Evolutionary conservation across 2,797 vertebrate genomes (phyloP).

Genomic region (Anas bernieri): DNA sequence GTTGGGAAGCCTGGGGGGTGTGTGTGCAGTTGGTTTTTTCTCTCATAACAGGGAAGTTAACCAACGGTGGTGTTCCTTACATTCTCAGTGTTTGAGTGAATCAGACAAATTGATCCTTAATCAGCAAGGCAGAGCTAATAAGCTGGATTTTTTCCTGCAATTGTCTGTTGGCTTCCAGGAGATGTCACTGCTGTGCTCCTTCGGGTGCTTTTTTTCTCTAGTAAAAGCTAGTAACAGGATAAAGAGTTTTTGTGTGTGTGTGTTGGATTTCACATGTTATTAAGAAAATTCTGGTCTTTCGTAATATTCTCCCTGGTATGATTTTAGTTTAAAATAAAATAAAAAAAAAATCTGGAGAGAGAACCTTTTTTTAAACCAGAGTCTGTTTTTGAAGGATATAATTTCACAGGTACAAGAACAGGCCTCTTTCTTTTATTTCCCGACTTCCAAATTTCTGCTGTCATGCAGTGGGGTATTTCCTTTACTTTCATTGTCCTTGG

Average conservation of each 20-base stretch:
- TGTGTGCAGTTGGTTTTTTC: neutral
- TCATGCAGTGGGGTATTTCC: neutral
- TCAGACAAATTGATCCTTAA: neutral
- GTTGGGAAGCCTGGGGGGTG: neutral
- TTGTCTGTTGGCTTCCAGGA: conserved; percentile 4
- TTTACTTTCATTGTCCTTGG: neutral
- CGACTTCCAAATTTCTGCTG: neutral
- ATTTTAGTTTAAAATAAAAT: neutral
- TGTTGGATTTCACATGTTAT: neutral
- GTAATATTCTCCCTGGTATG: neutral
- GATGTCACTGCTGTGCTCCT: conserved; percentile 15
- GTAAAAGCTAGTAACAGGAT: neutral
- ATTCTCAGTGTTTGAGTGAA: neutral
- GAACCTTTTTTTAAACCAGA: neutral
- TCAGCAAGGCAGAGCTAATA: neutral
- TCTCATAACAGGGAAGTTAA: neutral
- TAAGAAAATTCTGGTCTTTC: neutral
- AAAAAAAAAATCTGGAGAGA: neutral
- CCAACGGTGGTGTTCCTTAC: neutral
- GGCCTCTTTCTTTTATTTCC: neutral
- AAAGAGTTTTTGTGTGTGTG: neutral
- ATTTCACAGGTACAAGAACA: neutral
- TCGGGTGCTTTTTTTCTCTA: neutral
- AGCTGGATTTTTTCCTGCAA: neutral
- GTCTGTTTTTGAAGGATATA: neutral